A percentile compares a stretch with the other conserved stretches of the same genome.
These are phyloP conservation scores for Paracanthobrama guichenoti DNA, from an alignment of 2,113 vertebrate genomes.

Conservation along the genomic window DNA sequence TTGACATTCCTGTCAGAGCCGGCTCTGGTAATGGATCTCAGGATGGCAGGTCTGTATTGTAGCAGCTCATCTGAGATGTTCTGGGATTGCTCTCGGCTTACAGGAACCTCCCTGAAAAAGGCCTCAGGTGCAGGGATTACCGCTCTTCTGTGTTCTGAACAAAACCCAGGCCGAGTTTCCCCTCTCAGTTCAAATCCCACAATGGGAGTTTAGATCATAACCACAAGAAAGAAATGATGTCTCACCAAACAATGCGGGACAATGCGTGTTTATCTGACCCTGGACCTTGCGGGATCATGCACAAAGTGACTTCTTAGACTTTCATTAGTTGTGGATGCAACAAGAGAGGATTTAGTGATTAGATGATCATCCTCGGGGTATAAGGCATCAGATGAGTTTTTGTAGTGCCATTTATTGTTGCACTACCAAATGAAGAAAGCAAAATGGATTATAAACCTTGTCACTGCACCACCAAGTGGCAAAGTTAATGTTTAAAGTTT, in stretches of 20 bases:
- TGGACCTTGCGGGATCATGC: conserved; percentile 67
- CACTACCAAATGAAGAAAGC: neutral
- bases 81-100: conserved; percentile 56
- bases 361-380: conserved; percentile 1
- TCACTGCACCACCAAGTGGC: neutral
- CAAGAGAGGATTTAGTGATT: neutral
- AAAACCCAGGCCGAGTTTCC: conserved; percentile 52
- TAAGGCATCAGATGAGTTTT: neutral
- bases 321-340: conserved; percentile 45
- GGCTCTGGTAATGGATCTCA: conserved; percentile 72
- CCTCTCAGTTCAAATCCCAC: conserved; percentile 57
- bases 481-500: neutral
- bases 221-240: conserved; percentile 66
- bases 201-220: conserved; percentile 68
- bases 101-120: conserved; percentile 68
- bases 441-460: neutral
- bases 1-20: conserved; percentile 72
- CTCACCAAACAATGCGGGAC: conserved; percentile 68
- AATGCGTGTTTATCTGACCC: conserved; percentile 75
- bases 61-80: conserved; percentile 56
- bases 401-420: neutral
- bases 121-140: conserved; percentile 65
- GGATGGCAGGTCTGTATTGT: conserved; percentile 67
- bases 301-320: conserved; percentile 75
- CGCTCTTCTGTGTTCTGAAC: conserved; percentile 48